phyloP scores from a whole-genome alignment of 2,888 invertebrate species.

The Cetonia aurata region DNA sequence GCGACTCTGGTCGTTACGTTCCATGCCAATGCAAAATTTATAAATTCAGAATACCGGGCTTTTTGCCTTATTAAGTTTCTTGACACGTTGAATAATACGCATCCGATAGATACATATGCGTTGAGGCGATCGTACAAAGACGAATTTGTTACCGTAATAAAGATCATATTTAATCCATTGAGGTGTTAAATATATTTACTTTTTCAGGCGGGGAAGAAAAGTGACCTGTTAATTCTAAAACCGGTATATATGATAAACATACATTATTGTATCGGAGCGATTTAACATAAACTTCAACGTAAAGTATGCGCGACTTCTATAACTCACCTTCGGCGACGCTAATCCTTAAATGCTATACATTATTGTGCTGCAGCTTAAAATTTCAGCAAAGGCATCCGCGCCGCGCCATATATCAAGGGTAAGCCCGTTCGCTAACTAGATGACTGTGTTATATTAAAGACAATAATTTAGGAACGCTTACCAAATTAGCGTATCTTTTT shows the following conservation, averaged over 20 bases:
- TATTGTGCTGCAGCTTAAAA: slow-evolving; percentile 59
- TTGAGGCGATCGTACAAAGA: slow-evolving; percentile 37
- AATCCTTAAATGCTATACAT: slow-evolving; percentile 60
- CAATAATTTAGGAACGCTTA: slow-evolving; percentile 43
- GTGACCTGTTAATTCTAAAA: slow-evolving; percentile 48
- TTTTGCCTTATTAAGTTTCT: slow-evolving; percentile 34
- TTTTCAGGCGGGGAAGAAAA: slow-evolving; percentile 42
- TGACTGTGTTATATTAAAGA: slow-evolving; percentile 56
- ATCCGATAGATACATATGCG: slow-evolving; percentile 17
- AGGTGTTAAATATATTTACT: slow-evolving; percentile 47
- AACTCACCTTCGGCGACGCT: slow-evolving; percentile 58
- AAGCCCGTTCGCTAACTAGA: slow-evolving; percentile 58
- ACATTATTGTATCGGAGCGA: slow-evolving; percentile 61
- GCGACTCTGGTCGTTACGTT: slow-evolving; percentile 1
- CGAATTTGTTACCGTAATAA: slow-evolving; percentile 47
- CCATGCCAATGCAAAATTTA: slow-evolving; percentile 14
- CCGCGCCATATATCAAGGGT: slow-evolving; percentile 58
- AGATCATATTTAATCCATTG: slow-evolving; percentile 47
- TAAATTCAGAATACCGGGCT: slow-evolving; percentile 23
- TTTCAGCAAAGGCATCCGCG: slow-evolving; percentile 60
- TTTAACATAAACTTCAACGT: slow-evolving; percentile 62
- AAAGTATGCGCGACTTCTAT: slow-evolving; percentile 58
- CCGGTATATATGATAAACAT: slow-evolving; percentile 54
- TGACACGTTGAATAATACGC: slow-evolving; percentile 34
- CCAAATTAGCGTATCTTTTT: slow-evolving; percentile 23